These are phyloP conservation scores for Muschampia plurimacula DNA, from an alignment of 2,888 invertebrate species.

Conservation along the genomic window DNA sequence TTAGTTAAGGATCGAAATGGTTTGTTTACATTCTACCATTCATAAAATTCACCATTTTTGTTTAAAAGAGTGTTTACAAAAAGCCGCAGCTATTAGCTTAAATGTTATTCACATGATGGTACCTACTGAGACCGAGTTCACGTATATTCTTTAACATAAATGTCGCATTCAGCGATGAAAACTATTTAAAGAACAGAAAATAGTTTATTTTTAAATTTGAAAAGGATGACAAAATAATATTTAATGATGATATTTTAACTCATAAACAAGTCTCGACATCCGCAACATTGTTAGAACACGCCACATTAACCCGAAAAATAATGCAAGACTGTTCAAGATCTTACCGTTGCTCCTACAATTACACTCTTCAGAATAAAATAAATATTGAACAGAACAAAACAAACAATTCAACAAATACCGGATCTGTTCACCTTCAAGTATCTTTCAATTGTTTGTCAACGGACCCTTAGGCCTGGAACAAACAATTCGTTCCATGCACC, in stretches of 20 bases:
- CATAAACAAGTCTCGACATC: no score
- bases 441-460: conserved; percentile 24
- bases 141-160: no score
- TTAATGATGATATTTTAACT: no score
- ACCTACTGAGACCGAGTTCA: no score
- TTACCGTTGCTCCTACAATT: background rate
- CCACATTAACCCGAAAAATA: background rate
- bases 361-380: background rate
- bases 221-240: no score
- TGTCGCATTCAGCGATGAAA: no score
- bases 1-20: conserved; percentile 1
- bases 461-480: conserved; percentile 30
- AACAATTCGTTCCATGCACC: conserved; percentile 28
- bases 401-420: conserved; percentile 18
- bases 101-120: background rate
- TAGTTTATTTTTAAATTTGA: no score
- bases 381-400: background rate
- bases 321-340: background rate
- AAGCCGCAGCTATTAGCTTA: background rate
- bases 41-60: background rate
- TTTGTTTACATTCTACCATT: conserved; percentile 6
- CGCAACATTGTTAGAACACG: no score
- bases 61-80: background rate
- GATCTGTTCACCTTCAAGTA: conserved; percentile 16
- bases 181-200: no score